Evolutionary conservation across 1,140 invertebrate species (phyloP).

Genomic region (Ceratina australensis): DNA sequence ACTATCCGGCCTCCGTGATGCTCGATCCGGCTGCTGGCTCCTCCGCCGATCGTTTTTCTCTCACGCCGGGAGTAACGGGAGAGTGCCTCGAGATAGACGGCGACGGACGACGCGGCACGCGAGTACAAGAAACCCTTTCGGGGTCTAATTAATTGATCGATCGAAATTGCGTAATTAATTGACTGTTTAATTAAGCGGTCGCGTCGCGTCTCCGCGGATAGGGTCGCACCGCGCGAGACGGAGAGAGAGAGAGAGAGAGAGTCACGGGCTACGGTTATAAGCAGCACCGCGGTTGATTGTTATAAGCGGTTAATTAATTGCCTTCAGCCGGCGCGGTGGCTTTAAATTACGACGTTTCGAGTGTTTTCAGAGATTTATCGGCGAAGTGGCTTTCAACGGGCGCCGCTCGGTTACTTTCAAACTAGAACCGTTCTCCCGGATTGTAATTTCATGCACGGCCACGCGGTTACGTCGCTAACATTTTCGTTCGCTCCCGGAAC

Average conservation of each 20-base stretch:
- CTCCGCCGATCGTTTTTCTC: conserved; percentile 53
- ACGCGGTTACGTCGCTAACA: not conserved
- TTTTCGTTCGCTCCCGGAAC: not conserved
- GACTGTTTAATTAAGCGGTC: conserved; percentile 43
- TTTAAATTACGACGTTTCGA: not conserved
- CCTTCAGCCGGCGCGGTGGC: not conserved
- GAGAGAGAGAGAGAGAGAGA: no score
- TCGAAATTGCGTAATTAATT: conserved; percentile 41
- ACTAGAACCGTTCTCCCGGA: not conserved
- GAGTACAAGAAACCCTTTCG: conserved; percentile 5
- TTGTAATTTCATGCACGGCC: not conserved
- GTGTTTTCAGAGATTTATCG: conserved; percentile 10
- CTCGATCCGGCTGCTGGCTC: conserved; percentile 54
- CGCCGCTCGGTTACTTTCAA: not conserved
- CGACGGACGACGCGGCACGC: not conserved
- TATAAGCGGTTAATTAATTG: conserved; percentile 35
- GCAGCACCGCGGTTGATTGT: conserved; percentile 2
- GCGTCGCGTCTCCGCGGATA: conserved; percentile 1
- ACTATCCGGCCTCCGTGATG: conserved; percentile 48
- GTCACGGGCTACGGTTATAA: no score
- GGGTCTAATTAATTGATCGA: conserved; percentile 40
- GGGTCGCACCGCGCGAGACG: not conserved
- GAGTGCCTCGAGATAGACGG: not conserved
- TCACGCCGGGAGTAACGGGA: conserved; percentile 17
- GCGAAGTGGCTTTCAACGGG: not conserved